Base-by-base conservation (phyloP, 2,797 vertebrate genomes). In the Aselliscus stoliczkanus region DNA sequence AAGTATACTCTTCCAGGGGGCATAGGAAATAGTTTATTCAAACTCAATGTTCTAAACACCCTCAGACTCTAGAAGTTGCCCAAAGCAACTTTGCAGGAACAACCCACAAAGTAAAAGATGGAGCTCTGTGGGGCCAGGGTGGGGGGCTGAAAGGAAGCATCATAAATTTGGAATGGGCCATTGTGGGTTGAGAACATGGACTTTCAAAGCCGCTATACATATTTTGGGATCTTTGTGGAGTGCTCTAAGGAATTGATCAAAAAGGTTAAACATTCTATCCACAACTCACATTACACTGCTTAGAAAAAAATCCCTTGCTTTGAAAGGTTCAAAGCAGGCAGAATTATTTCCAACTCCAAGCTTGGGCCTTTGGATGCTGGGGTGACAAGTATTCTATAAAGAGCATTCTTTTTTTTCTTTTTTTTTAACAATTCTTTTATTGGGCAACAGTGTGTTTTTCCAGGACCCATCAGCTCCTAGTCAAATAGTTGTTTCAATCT, bases 141-240 rank as follows among this genome's bases (percentile, higher is more conserved):
- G 34, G 37, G 60, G 58, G 50, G 29, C 93, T 13, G n/a, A 8
- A 20, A n/a, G 64, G 75, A 88, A 42, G 39, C 5, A 18, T 37
- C 47, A 0, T 13, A 58, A 37, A 23, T 39, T 27, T 34, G 25
- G 67, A 31, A 34, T 20, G 23, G 73, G 25, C 50, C 39, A 29
- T 2, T 21, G 29, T 31, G 44, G 15, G 31, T 27, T 39, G 39
- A 72, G 62, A 14, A 7, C 7, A 8, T 11, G 3, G 34, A 15
- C 34, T 70, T 56, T 29, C 17, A 64, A 44, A 82, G 39, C 47
- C 56, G 50, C 62, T 31, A 5, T 39, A 10, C 13, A 5, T 5
- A 10, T 62, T 17, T 50, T 37, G 17, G 60, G 29, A 20, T 39
- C 42, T 70, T 42, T 0, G 0, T 0, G 0, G 37, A 8, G 54